Evolutionary conservation across 2,797 vertebrate species (phyloP), one percentile per base, ranked within the genome.

Genomic region (Pagetopsis macropterus): DNA sequence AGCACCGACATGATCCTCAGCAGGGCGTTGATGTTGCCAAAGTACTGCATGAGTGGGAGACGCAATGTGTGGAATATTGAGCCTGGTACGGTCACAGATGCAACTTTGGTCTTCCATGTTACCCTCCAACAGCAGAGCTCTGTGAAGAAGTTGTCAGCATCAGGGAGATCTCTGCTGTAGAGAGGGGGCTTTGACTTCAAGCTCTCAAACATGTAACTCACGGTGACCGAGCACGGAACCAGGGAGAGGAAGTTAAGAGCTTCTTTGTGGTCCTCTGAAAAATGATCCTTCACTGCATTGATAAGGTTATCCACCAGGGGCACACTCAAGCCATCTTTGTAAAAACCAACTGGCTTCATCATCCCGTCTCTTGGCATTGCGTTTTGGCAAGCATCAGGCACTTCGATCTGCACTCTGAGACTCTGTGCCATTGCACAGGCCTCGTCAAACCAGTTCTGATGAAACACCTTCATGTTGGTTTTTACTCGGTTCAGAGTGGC

Each of bases 381-480:
- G 56, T 87, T 89, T 67, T 37, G 33, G 33, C 33, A 37, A 2
- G 33, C 9, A 9, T 96, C 94, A 75, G 94, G 94, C 79, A 94
- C 90, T 91, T 95, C 94, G 16, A 94, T 90, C 83, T 94, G 94
- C 48, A 95, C 94, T 48, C 90, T 62, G 1, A 96, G 89, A 71
- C 76, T 93, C 71, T 95, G 94, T 15, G 94, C 94, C 1, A 95
- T 84, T 0, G 88, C 89, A 68, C 90, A 94, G 1, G 95, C 93
- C 84, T 96, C 95, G 4, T 96, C 94, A 57, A 94, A 96, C 95
- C 95, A 96, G 85, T 94, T 96, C 82, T 96, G 95, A 81, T 96
- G 95, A 62, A 96, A 96, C 54, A 96, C 92, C 71, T 96, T 96
- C 79, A 96, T 95, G 50, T 94, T 95, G 10, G 95, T 96, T 78